Conservation (phyloP, 2,797 vertebrate genomes). For the Taeniopygia guttata region DNA sequence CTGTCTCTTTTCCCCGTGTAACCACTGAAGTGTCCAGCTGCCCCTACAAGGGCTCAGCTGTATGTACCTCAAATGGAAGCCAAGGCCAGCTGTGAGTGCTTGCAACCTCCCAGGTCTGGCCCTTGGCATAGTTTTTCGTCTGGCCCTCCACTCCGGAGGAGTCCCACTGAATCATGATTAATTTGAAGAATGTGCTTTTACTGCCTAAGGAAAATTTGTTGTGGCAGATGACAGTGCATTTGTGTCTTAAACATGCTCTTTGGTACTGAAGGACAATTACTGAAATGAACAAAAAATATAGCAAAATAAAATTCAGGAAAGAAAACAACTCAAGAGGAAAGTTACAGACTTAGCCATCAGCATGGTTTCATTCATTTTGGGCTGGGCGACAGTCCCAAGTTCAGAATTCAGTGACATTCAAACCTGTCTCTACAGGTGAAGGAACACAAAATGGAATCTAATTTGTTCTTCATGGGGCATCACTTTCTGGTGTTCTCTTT, state of each 20-base stretch:
- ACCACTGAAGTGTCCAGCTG: not conserved
- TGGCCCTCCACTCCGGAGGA: not conserved
- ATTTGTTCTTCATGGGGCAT: constrained; percentile 33
- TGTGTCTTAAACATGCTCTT: not conserved
- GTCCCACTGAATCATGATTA: not conserved
- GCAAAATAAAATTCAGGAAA: not conserved
- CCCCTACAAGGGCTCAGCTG: accelerated
- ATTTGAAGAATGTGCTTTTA: not conserved
- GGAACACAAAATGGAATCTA: not conserved
- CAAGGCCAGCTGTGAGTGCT: not conserved
- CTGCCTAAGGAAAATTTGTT: not conserved
- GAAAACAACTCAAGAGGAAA: not conserved
- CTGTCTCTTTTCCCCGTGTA: not conserved
- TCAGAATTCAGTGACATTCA: constrained; percentile 16
- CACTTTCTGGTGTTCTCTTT: not conserved
- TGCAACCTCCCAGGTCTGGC: not conserved
- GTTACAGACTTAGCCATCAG: not conserved
- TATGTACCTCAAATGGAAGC: not conserved
- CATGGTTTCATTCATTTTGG: not conserved
- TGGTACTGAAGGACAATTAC: not conserved
- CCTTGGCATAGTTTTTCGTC: not conserved
- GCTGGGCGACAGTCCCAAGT: not conserved
- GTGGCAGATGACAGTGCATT: not conserved
- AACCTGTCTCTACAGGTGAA: constrained; percentile 22
- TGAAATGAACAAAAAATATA: not conserved